Percentiles rank a stretch among this genome's conserved stretches.
Conservation (phyloP, 2,888 invertebrate genomes). For the Exocentrus adspersus region DNA sequence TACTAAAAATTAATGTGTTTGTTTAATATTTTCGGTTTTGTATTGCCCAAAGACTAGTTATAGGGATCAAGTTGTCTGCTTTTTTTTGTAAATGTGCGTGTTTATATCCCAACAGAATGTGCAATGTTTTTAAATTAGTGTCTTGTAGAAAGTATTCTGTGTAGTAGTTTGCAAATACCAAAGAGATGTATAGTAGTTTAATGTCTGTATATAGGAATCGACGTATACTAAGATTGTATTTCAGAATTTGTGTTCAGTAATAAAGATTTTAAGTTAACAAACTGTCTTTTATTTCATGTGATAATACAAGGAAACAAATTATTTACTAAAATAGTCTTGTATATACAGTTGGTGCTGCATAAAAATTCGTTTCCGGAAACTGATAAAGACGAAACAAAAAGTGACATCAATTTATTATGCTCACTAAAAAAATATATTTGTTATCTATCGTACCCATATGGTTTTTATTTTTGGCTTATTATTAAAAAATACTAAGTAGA, state of each 20-base stretch:
- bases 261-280: conserved; percentile 13
- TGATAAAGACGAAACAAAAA: no score
- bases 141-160: conserved; percentile 10
- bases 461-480: no score
- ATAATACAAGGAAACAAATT: no score
- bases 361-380: no score
- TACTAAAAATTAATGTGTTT: no score
- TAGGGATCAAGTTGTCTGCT: conserved; percentile 20
- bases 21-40: conserved; percentile 23
- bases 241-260: conserved; percentile 23
- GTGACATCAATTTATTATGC: no score
- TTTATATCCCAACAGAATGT: conserved; percentile 19
- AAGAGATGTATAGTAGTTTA: conserved; percentile 32
- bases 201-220: conserved; percentile 27
- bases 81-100: conserved; percentile 15
- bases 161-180: conserved; percentile 32
- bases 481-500: no score
- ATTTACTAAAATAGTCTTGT: no score
- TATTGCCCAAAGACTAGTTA: conserved; percentile 30
- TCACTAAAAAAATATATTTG: no score
- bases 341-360: no score
- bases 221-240: conserved; percentile 16
- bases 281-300: conserved; percentile 1
- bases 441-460: no score
- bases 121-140: conserved; percentile 28